Evolutionary conservation across 2,797 vertebrate genomes (phyloP).

Genomic region (Hyperoplus lanceolatus): DNA sequence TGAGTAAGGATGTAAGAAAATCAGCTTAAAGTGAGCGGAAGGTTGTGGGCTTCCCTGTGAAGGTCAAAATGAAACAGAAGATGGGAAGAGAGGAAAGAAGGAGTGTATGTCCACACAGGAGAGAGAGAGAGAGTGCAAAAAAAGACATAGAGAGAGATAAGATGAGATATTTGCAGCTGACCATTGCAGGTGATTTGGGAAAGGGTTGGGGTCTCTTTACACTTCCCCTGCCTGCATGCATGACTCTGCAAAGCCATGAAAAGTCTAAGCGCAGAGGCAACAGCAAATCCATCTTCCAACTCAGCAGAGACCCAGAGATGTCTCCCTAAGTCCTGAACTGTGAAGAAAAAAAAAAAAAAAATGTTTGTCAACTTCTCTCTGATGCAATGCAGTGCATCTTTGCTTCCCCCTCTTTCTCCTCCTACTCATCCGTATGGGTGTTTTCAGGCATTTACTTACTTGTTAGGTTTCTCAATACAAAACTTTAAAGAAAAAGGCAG

Average conservation of each 20-base stretch:
- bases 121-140: constrained; percentile 9
- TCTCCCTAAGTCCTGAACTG: constrained; percentile 60
- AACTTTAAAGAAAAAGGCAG: neutral
- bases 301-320: constrained; percentile 70
- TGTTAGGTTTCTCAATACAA: constrained; percentile 1
- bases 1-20: constrained; percentile 52
- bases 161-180: constrained; percentile 49
- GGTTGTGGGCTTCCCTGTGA: constrained; percentile 54
- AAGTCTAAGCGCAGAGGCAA: constrained; percentile 62
- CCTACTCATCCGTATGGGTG: neutral
- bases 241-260: constrained; percentile 79
- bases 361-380: constrained; percentile 67
- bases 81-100: neutral
- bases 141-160: constrained; percentile 20
- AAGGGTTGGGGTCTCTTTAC: constrained; percentile 43
- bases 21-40: constrained; percentile 45
- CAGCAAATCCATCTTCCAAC: constrained; percentile 67
- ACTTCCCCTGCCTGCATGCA: constrained; percentile 70
- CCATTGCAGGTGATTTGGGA: constrained; percentile 62
- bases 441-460: constrained; percentile 18
- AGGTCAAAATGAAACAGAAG: constrained; percentile 74
- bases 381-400: constrained; percentile 65
- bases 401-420: constrained; percentile 11
- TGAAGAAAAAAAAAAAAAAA: constrained; percentile 51
- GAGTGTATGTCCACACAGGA: constrained; percentile 19